phyloP scores from a whole-genome alignment of 2,888 invertebrate species.

The Noctua janthe region DNA sequence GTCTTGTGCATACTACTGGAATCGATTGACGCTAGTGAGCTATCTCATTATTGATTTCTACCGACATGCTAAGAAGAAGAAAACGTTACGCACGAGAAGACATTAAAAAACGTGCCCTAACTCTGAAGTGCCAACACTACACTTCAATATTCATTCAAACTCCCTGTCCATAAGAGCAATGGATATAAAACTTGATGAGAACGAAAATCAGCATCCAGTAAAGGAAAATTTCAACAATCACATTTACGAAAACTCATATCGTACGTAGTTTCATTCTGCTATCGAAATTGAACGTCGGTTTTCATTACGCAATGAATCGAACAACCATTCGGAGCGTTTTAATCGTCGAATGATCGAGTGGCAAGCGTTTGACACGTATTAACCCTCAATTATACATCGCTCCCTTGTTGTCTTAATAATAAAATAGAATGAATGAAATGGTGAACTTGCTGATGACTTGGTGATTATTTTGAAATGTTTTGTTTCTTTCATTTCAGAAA shows the following conservation, averaged over 20 bases:
- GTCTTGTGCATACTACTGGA: neutral
- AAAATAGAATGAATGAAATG: conserved; percentile 14
- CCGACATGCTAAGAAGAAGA: neutral
- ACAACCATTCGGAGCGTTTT: conserved; percentile 45
- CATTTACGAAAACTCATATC: conserved; percentile 13
- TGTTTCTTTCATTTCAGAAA: neutral
- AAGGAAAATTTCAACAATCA: conserved; percentile 6
- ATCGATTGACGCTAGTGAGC: neutral
- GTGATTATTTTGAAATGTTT: neutral
- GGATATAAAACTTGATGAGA: neutral
- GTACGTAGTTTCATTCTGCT: conserved; percentile 21
- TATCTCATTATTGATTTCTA: neutral
- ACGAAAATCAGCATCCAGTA: neutral
- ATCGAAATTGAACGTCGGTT: conserved; percentile 22
- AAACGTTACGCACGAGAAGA: neutral
- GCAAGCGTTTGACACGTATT: conserved; percentile 60
- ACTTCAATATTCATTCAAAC: neutral
- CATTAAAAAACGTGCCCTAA: neutral
- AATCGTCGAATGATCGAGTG: conserved; percentile 54
- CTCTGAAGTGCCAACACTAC: neutral
- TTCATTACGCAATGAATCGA: conserved; percentile 56
- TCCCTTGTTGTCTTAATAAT: conserved; percentile 24
- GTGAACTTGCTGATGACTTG: neutral
- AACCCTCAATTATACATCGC: conserved; percentile 46
- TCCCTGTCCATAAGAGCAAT: neutral